Percentiles rank a stretch among this genome's conserved stretches.
Conservation (phyloP, 2,797 vertebrate genomes). For the Clamator glandarius region DNA sequence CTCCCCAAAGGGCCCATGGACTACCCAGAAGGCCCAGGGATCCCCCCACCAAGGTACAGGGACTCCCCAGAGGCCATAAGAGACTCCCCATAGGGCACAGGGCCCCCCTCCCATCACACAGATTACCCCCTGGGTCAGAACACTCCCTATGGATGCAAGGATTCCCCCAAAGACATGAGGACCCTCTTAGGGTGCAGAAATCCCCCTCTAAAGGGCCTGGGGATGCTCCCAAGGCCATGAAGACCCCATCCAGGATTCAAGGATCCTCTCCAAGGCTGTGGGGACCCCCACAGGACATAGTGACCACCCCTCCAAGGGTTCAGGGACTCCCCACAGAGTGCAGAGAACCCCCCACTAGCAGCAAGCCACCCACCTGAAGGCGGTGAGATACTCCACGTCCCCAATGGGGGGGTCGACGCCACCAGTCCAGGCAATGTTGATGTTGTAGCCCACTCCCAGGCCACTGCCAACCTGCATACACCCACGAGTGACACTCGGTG, state of each 20-base stretch:
- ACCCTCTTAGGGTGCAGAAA: too few relatives aligned
- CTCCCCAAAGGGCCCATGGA: too few relatives aligned
- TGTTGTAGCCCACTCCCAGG: conserved; percentile 91
- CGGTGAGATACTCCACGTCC: conserved; percentile 94
- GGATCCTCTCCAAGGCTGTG: neutral
- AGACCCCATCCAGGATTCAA: neutral
- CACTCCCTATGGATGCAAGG: too few relatives aligned
- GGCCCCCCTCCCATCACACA: accelerated
- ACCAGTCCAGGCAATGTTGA: conserved; percentile 96
- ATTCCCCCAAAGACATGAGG: too few relatives aligned
- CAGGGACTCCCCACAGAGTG: too few relatives aligned
- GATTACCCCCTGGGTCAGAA: neutral
- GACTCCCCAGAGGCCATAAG: too few relatives aligned
- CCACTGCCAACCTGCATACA: conserved; percentile 88
- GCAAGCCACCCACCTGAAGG: conserved; percentile 85
- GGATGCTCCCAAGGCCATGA: too few relatives aligned
- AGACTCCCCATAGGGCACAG: too few relatives aligned
- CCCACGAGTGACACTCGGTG: neutral
- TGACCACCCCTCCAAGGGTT: too few relatives aligned
- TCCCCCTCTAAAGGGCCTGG: too few relatives aligned
- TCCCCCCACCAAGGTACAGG: too few relatives aligned
- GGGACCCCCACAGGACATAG: neutral
- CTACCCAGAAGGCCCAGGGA: neutral
- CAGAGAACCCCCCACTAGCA: too few relatives aligned
- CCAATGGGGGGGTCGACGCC: conserved; percentile 95